Percentiles rank a stretch among this genome's conserved stretches.
Evolutionary conservation across 2,888 invertebrate genomes (phyloP).

Genomic region (Rotaria magnacalcarata): DNA sequence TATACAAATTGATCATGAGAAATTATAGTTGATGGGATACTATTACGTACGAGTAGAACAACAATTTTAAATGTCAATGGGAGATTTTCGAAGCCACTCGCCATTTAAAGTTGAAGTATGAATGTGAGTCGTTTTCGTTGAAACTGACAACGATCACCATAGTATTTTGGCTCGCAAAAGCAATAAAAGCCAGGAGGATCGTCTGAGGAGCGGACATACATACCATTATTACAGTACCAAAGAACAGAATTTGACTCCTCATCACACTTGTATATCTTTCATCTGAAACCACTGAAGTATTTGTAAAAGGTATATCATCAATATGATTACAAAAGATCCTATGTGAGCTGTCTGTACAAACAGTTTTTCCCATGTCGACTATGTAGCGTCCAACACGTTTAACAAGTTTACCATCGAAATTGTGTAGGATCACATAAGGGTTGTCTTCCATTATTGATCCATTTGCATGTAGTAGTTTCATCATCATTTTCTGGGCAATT

Average conservation of each 20-base stretch:
- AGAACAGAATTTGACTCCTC: background rate
- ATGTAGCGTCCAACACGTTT: background rate
- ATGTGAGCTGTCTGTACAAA: background rate
- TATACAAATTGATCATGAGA: background rate
- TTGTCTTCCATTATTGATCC: background rate
- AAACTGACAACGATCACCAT: constrained; percentile 18
- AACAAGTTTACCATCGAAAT: background rate
- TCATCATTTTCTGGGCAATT: background rate
- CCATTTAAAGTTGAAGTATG: background rate
- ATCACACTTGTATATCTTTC: too few relatives aligned
- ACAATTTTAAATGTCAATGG: background rate
- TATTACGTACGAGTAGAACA: background rate
- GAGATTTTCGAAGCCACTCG: too few relatives aligned
- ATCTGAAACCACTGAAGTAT: too few relatives aligned
- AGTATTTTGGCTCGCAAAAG: background rate
- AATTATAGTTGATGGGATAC: background rate
- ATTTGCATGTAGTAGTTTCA: background rate
- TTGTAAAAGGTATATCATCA: background rate
- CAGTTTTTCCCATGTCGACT: background rate
- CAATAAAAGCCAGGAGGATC: background rate
- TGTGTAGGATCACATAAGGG: background rate
- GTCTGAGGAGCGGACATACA: background rate
- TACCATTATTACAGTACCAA: background rate
- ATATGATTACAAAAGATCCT: background rate
- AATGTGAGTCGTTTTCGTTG: background rate